Evolutionary conservation across 2,113 vertebrate species (phyloP), one percentile per base, ranked within the genome.

Genomic region (Psittacula cyanocephala): DNA sequence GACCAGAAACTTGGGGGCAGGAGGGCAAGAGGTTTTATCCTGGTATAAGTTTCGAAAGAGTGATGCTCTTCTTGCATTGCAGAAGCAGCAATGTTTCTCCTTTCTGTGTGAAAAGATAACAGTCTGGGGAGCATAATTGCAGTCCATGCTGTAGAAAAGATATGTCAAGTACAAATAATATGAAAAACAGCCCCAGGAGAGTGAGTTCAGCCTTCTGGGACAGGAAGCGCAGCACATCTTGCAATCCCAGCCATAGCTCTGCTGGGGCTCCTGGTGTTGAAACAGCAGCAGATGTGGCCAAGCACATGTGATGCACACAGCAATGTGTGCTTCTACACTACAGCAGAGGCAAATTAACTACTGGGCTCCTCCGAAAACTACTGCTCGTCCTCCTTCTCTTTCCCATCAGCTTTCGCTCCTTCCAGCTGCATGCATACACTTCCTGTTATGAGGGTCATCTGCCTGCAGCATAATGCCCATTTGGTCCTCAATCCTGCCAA

Each of bases 1-100:
- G 33, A n/a, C 63, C 57, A 57, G 59, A 17, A 2, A 5, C 28
- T 37, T 49, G 24, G 39, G 0, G 0, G 13, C 44, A 68, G 17
- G 67, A 82, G 15, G 33, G 57, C 35, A 78, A 28, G 17, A 75
- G 17, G 17, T 84, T 89, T 78, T 75, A 22, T 91, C 81, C 84
- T 28, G 11, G 49, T 65, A 1, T 11, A 8, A 15, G 19, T 71
- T 91, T 81, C 81, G 35, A 70, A 85, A 87, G 10, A n/a, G 20
- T 28, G 14, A 39, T 59, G 18, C 9, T 82, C 14, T 28, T 81
- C 67, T 62, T 75, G 70, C 29, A 9, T 50, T 89, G 75, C 12
- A 5, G 74, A 94, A 87, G 44, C 81, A 85, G 25, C 0, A 0
- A 44, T 37, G 13, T 69, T 91, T 91, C 68, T 80, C 46, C 55